Evolutionary conservation across 2,797 vertebrate genomes (phyloP), one percentile per base, ranked within the genome.

Genomic region (Pagetopsis macropterus): DNA sequence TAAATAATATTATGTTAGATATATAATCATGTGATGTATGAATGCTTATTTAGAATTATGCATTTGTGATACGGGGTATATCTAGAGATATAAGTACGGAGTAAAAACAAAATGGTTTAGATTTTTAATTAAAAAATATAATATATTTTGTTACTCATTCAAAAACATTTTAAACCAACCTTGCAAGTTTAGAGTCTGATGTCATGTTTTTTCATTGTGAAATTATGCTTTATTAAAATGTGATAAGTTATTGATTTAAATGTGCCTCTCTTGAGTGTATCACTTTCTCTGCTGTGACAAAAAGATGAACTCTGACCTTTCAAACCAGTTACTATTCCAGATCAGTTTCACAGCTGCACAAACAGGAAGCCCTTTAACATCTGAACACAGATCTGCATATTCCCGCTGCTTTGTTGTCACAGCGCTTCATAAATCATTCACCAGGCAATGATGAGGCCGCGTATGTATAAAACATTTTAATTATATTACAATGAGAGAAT

Each of bases 401-500:
- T 69, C 72, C 78, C 60, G 55, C 75, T 78, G 75, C 77, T 81
- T 27, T 49, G 60, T 81, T 80, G 33, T 37, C 33, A 48, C 41
- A 10, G n/a, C 13, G 10, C 0, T 9, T 49, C 17, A 16, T 8
- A 43, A 66, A 44, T 44, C 44, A 48, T 23, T 56, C 27, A 13
- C 33, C 40, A 57, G 48, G 23, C 66, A 90, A 84, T 52, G 84
- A 90, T 1, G 21, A 89, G 46, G 21, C 83, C 8, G 46, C 17
- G 1, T 85, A 91, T 93, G 90, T 97, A 96, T 95, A 97, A 97
- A 97, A 97, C 93, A 91, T 93, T 94, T 95, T 96, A 94, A 95
- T 97, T 97, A 95, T 96, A 91, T 96, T 96, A 96, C 95, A 97
- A 95, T 70, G 84, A 96, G 93, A 95, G 91, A 92, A 94, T 86